Evolutionary conservation across 2,888 invertebrate genomes (phyloP).

Genomic region (Sussaba pulchella): DNA sequence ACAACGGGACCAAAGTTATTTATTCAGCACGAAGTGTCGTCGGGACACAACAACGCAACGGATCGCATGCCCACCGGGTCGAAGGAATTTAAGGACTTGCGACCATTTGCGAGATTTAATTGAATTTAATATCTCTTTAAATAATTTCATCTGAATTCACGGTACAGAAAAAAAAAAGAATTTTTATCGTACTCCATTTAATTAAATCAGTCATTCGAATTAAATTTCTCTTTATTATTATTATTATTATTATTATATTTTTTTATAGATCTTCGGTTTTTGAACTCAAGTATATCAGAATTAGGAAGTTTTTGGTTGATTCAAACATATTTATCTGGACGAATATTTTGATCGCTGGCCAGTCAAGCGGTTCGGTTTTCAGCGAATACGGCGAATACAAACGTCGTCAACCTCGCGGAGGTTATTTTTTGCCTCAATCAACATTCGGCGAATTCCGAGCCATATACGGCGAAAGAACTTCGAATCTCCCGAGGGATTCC

Average conservation of each 20-base stretch:
- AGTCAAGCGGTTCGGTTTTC: conserved; percentile 14
- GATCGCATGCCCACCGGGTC: conserved; percentile 6
- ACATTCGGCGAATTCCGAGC: conserved; percentile 76
- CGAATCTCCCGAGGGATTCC: conserved; percentile 24
- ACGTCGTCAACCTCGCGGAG: conserved; percentile 44
- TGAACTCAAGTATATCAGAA: no score
- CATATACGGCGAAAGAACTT: conserved; percentile 77
- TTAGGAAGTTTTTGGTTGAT: no score
- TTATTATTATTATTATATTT: not conserved
- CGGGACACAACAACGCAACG: conserved; percentile 4
- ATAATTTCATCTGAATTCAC: conserved; percentile 7
- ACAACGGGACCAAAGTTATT: conserved; percentile 9
- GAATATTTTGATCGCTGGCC: conserved; percentile 22
- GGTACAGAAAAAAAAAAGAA: not conserved
- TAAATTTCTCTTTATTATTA: not conserved
- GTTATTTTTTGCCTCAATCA: conserved; percentile 71
- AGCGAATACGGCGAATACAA: conserved; percentile 13
- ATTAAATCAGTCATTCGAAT: not conserved
- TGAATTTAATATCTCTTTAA: no score
- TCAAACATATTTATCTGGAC: no score
- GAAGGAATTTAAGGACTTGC: not conserved
- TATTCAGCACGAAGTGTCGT: conserved; percentile 19
- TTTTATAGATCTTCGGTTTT: no score
- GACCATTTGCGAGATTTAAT: not conserved
- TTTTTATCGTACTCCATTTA: not conserved